Conservation (phyloP, 2,797 vertebrate genomes). For the Botia kubotai region DNA sequence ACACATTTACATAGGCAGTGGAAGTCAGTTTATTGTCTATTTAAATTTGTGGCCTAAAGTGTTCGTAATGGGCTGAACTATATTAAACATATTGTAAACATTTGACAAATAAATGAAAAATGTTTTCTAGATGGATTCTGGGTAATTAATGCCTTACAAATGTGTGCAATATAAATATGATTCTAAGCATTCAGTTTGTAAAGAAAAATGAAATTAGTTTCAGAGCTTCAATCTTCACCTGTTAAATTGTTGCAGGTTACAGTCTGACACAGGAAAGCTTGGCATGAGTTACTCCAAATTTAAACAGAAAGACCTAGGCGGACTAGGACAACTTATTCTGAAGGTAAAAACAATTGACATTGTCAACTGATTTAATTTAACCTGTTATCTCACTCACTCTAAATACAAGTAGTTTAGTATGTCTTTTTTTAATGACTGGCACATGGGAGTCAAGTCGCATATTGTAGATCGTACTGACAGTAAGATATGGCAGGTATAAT, state of each 20-base stretch:
- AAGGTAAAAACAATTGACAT: slow-evolving; percentile 79
- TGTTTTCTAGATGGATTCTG: not conserved
- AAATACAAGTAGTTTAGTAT: not conserved
- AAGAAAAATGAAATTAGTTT: not conserved
- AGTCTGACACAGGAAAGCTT: slow-evolving; percentile 87
- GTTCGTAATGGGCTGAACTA: not conserved
- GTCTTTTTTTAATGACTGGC: not conserved
- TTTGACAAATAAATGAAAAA: not conserved
- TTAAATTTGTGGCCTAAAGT: no score
- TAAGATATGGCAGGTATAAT: not conserved
- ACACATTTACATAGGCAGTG: not conserved
- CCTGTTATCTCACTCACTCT: not conserved
- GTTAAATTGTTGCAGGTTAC: slow-evolving; percentile 67
- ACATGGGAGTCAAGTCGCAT: not conserved
- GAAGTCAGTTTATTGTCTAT: not conserved
- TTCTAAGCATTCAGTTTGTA: not conserved
- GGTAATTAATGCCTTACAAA: not conserved
- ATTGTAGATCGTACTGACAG: not conserved
- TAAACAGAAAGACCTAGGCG: slow-evolving; percentile 91
- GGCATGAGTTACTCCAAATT: slow-evolving; percentile 98
- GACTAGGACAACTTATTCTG: slow-evolving; percentile 85
- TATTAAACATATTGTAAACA: not conserved
- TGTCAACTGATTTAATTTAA: not conserved
- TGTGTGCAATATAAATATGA: not conserved
- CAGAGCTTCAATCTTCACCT: not conserved